Conservation (phyloP, 2,113 vertebrate species). For the Pteronura brasiliensis region DNA sequence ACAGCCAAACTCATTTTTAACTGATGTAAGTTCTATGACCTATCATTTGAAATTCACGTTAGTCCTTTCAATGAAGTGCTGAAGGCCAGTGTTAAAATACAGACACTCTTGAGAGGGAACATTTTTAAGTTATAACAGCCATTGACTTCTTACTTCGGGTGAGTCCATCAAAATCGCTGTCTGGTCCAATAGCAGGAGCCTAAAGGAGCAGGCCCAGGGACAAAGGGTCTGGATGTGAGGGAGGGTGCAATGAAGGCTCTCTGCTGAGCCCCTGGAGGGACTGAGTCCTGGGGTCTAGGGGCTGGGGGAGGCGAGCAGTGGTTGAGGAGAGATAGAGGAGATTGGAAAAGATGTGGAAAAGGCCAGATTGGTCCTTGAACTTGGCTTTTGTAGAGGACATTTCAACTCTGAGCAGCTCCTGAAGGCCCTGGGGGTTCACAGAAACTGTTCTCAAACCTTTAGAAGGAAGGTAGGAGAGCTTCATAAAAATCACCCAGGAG, state of each 20-base stretch:
- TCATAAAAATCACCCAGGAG: neutral
- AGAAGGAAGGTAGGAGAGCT: neutral
- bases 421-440: neutral
- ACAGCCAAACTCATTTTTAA: neutral
- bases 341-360: neutral
- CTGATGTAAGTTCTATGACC: neutral
- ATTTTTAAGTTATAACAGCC: neutral
- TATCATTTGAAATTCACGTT: neutral
- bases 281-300: neutral
- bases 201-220: neutral
- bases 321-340: neutral
- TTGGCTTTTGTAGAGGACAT: neutral
- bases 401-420: neutral
- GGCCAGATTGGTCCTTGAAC: neutral
- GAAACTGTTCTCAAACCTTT: neutral
- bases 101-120: neutral
- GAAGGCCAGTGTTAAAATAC: constrained; percentile 20
- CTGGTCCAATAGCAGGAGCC: neutral
- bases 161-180: neutral
- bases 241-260: neutral
- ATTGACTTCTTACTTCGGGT: neutral
- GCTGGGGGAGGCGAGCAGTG: neutral
- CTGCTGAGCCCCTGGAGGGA: neutral
- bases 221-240: neutral
- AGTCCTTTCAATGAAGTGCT: constrained; percentile 1